Evolutionary conservation across 2,797 vertebrate genomes (phyloP).

Genomic region (Lepidocolaptes lacrymiger): DNA sequence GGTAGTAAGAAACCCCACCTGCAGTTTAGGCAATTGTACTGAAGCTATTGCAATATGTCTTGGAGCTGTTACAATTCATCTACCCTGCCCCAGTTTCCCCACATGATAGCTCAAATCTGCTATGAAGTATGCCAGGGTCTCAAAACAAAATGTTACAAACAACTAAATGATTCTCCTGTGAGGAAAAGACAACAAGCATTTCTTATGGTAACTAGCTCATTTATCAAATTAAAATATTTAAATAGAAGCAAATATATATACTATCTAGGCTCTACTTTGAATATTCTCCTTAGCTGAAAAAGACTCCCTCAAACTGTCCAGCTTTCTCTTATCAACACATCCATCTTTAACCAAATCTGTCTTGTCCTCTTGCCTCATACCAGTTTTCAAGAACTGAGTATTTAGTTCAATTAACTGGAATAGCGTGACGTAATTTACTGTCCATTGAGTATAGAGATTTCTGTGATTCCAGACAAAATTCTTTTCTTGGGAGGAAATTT

Average conservation of each 20-base stretch:
- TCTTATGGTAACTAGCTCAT: not conserved
- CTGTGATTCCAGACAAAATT: not conserved
- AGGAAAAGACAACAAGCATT: not conserved
- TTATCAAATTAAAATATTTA: not conserved
- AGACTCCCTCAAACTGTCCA: not conserved
- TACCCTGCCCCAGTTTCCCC: not conserved
- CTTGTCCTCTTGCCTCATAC: not conserved
- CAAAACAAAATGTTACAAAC: not conserved
- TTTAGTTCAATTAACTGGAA: not conserved
- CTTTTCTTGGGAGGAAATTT: not conserved
- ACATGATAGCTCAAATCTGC: not conserved
- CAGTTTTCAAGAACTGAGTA: not conserved
- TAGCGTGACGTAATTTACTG: not conserved
- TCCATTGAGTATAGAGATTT: not conserved
- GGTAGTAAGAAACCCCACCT: not conserved
- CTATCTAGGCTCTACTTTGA: not conserved
- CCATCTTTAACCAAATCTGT: not conserved
- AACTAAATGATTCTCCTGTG: not conserved
- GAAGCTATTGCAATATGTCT: not conserved
- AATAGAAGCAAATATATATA: not conserved
- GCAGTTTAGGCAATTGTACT: not conserved
- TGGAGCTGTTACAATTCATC: not conserved
- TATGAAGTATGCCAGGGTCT: not conserved
- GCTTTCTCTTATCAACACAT: not conserved
- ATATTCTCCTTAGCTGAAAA: not conserved